A percentile compares a stretch with the other conserved stretches of the same genome.
These are phyloP conservation scores for Eupithecia pulchellata DNA, from an alignment of 2,888 invertebrate genomes.

Conservation along the genomic window DNA sequence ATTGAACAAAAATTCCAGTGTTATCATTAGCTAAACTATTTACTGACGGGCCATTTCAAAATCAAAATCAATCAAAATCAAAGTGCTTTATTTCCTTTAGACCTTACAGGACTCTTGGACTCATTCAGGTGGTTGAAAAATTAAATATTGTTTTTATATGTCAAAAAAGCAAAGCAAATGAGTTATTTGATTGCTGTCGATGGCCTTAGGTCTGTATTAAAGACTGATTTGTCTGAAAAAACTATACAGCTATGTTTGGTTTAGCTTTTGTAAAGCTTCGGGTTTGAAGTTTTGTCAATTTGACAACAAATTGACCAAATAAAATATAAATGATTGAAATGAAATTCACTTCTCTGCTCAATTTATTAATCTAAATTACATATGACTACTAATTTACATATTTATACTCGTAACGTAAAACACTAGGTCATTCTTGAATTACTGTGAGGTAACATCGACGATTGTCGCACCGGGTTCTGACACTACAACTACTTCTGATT, in stretches of 20 bases:
- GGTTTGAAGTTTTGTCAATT: no score
- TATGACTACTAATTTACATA: conserved; percentile 41
- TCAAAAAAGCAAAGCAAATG: no score
- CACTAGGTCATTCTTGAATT: conserved; percentile 38
- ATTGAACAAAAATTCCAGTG: no score
- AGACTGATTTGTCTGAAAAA: background rate
- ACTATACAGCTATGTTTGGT: background rate
- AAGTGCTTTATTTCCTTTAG: no score
- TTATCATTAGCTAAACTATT: no score
- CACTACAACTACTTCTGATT: conserved; percentile 48
- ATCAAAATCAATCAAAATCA: no score
- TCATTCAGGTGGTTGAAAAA: no score
- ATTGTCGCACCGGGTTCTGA: conserved; percentile 67
- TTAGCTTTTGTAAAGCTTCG: no score
- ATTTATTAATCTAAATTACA: conserved; percentile 48
- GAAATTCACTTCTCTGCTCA: conserved; percentile 25
- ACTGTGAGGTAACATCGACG: conserved; percentile 67
- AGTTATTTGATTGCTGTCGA: background rate
- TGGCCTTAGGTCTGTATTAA: background rate
- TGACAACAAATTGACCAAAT: background rate
- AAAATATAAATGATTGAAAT: conserved; percentile 11
- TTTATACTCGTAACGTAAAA: conserved; percentile 22
- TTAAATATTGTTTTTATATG: no score
- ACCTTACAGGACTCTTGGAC: no score
- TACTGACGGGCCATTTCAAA: no score